Base-by-base conservation (phyloP, 2,888 invertebrate species). In the Eupithecia dodoneata region DNA sequence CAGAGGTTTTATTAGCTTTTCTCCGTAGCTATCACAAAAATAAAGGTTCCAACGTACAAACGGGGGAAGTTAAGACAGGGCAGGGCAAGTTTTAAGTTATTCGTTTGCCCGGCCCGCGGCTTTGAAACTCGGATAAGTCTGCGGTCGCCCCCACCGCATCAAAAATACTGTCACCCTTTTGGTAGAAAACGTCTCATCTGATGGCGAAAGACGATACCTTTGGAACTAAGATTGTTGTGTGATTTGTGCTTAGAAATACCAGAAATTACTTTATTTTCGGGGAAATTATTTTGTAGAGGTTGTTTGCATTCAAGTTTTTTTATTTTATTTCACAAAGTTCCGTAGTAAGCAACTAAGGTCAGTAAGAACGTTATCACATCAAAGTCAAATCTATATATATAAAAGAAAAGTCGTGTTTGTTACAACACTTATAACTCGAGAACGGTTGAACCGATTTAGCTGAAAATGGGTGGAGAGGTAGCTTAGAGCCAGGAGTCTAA, bases 71-170 rank as follows among this genome's bases (percentile, higher is more conserved):
- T 82, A 81, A 82, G 83, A 79, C 82, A 81, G 82, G 78, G 81
- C 74, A 88, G 82, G 78, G 81, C 74, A 88, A 88, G 84, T 88
- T 88, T 89, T 86, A 87, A 88, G 87, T 88, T 87, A 88, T 88
- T 87, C 88, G 84, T 85, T 85, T 85, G 81, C 82, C 69, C 74
- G 81, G 79, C 77, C 78, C 82, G 81, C 80, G 83, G 84, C 86
- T 87, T 87, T 84, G 82, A 73, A 85, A 87, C 83, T 88, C 81
- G 79, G 83, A 81, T 87, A 85, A 88, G 87, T 85, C 82, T 85
- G 89, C 81, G 88, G 89, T 88, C 84, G 83, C 83, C 80, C 75
- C 66, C 75, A 81, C 87, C 88, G 87, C 87, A 87, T 85, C 88
- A 88, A 89, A 88, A 89, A 88, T 87, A 88, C 80, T 80, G 77